Evolutionary conservation across 2,888 invertebrate species (phyloP).

Genomic region (Operophtera brumata): DNA sequence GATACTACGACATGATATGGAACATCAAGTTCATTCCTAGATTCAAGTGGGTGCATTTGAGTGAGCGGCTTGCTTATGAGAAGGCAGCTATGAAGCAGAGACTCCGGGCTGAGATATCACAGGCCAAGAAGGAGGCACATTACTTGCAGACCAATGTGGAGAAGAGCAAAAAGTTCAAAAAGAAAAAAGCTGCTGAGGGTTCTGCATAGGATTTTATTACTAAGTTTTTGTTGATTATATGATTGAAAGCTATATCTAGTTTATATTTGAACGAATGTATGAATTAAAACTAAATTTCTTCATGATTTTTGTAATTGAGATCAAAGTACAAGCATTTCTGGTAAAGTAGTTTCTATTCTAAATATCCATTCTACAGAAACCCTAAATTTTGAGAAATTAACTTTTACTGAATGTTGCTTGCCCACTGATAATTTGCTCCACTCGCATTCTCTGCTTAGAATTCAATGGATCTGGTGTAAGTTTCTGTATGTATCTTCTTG

Average conservation of each 20-base stretch:
- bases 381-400: conserved; percentile 28
- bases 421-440: conserved; percentile 71
- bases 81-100: conserved; percentile 93
- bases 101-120: conserved; percentile 91
- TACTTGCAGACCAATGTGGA: conserved; percentile 92
- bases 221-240: background rate
- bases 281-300: background rate
- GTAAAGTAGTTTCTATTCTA: background rate
- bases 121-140: conserved; percentile 94
- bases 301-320: background rate
- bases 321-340: background rate
- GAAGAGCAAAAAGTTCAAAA: conserved; percentile 85
- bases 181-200: conserved; percentile 50
- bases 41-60: conserved; percentile 98
- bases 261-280: background rate
- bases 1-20: conserved; percentile 96
- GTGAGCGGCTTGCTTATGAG: conserved; percentile 96
- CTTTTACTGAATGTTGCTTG: conserved; percentile 55
- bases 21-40: conserved; percentile 96
- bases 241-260: background rate
- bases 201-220: conserved; percentile 27
- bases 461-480: conserved; percentile 66
- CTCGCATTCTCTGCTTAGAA: conserved; percentile 63
- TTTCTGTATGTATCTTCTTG: conserved; percentile 68
- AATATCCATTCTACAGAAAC: background rate